These are phyloP conservation scores for Taxidea taxus DNA, from an alignment of 2,113 vertebrate species.

Conservation along the genomic window DNA sequence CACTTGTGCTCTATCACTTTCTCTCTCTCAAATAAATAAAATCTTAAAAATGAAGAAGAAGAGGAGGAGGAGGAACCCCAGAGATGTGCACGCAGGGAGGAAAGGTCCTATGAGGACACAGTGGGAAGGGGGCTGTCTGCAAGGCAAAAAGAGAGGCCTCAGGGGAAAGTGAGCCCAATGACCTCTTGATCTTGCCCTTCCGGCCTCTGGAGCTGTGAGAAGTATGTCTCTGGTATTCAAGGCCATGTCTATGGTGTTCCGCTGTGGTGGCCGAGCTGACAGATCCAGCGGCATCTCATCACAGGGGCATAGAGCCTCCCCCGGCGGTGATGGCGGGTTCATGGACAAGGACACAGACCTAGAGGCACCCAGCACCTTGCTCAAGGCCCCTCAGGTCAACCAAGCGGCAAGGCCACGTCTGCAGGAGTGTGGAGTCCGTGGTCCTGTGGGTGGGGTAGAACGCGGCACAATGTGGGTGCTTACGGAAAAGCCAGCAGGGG, in stretches of 20 bases:
- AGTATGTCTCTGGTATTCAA: not conserved
- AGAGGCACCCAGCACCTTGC: not conserved
- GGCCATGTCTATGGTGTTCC: not conserved
- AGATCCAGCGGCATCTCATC: not conserved
- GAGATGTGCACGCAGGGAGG: not conserved
- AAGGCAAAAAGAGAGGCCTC: not conserved
- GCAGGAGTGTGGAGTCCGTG: not conserved
- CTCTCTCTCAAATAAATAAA: not conserved
- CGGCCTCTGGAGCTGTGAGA: not conserved
- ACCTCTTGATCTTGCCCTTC: not conserved
- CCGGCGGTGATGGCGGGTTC: not conserved
- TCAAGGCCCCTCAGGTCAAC: not conserved
- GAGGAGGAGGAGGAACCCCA: not conserved
- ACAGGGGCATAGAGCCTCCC: not conserved
- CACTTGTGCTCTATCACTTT: not conserved
- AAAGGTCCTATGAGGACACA: not conserved
- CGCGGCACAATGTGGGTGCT: not conserved
- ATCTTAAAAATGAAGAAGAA: not conserved
- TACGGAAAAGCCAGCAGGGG: accelerated
- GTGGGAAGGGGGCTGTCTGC: too few relatives aligned
- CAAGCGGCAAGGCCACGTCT: not conserved
- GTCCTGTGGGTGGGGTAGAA: too few relatives aligned
- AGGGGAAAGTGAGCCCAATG: not conserved
- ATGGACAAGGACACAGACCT: not conserved
- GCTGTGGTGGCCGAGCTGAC: too few relatives aligned